phyloP scores from a whole-genome alignment of 35 echinoderm and acorn worm genomes.

The Diadema setosum region DNA sequence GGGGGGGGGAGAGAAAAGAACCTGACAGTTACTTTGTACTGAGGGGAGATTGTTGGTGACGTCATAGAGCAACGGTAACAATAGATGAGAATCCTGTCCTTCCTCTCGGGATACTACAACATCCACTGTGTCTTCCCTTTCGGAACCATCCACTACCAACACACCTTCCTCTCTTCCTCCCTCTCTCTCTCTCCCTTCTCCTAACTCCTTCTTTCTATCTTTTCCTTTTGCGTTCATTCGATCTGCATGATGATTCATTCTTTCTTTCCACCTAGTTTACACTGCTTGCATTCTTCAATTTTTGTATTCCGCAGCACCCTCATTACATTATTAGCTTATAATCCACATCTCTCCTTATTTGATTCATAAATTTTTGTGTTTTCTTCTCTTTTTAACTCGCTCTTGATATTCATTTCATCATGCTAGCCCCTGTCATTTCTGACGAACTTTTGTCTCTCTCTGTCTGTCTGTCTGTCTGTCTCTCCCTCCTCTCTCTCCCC shows the following conservation, averaged over 20 bases:
- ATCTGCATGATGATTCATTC: background rate
- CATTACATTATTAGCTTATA: too few relatives aligned
- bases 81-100: background rate
- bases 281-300: too few relatives aligned
- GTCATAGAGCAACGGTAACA: too few relatives aligned
- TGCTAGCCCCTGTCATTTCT: too few relatives aligned
- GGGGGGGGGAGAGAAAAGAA: too few relatives aligned
- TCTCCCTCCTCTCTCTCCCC: background rate
- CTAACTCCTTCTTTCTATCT: background rate
- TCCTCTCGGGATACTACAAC: background rate
- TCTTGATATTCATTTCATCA: too few relatives aligned
- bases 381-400: background rate
- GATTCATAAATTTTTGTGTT: background rate
- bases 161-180: background rate
- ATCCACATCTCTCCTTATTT: too few relatives aligned
- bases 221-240: background rate
- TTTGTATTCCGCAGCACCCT: too few relatives aligned
- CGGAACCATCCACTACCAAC: slow-evolving; percentile 15
- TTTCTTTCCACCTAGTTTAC: too few relatives aligned
- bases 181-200: background rate
- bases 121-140: background rate
- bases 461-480: background rate
- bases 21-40: too few relatives aligned
- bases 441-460: background rate
- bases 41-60: too few relatives aligned